These are phyloP conservation scores for Alexandromys oeconomus DNA, from an alignment of 2,797 vertebrate species.

Conservation along the genomic window DNA sequence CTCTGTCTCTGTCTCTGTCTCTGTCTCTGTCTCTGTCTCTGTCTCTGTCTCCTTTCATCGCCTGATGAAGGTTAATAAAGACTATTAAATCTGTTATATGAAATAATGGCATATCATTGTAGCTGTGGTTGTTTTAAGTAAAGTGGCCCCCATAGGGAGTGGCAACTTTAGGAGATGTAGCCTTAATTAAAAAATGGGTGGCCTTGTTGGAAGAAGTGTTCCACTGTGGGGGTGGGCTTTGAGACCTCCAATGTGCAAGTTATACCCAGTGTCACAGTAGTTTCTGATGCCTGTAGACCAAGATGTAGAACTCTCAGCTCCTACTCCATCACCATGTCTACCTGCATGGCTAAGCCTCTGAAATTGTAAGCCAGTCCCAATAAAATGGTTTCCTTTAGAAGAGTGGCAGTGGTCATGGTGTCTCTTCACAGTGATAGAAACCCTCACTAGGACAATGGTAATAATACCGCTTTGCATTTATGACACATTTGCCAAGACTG, in stretches of 20 bases:
- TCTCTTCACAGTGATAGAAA: background rate
- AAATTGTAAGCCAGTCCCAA: background rate
- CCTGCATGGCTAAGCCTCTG: background rate
- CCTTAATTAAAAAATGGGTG: background rate
- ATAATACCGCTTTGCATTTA: conserved; percentile 76
- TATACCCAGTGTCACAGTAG: background rate
- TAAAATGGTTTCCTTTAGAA: background rate
- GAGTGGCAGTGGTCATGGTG: background rate
- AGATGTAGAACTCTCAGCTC: background rate
- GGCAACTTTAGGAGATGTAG: background rate
- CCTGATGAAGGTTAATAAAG: too few relatives aligned
- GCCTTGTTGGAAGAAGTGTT: background rate
- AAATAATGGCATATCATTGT: conserved; percentile 64
- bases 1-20: too few relatives aligned
- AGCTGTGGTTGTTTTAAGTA: background rate
- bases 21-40: too few relatives aligned
- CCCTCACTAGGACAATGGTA: background rate
- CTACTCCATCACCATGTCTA: background rate
- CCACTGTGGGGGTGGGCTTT: background rate
- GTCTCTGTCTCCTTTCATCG: too few relatives aligned
- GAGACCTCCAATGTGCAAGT: background rate
- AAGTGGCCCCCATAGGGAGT: background rate
- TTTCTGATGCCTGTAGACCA: background rate
- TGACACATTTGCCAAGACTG: conserved; percentile 75
- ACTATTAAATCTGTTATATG: background rate